Conservation (phyloP, 2,797 vertebrate genomes). For the Danio aesculapii region DNA sequence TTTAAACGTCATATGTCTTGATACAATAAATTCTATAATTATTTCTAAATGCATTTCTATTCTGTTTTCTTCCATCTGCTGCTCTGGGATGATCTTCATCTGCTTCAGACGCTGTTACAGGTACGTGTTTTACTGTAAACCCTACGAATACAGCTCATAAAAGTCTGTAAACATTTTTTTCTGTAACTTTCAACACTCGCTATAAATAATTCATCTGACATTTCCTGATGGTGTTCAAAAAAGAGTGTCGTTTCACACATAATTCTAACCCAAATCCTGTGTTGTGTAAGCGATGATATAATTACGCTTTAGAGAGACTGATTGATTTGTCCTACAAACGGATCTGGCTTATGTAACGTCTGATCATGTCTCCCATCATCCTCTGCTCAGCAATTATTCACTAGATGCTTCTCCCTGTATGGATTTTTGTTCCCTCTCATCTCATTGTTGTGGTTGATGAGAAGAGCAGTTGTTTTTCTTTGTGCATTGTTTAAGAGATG, state of each 20-base stretch:
- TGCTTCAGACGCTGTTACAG: slow-evolving; percentile 90
- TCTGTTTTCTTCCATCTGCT: slow-evolving; percentile 27
- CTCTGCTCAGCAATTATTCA: neutral
- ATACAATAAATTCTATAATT: neutral
- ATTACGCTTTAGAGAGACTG: slow-evolving; percentile 12
- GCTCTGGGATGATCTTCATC: slow-evolving; percentile 32
- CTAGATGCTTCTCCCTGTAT: neutral
- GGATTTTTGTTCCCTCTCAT: slow-evolving; percentile 2
- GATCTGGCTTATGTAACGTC: slow-evolving; percentile 16
- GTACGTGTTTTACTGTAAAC: slow-evolving; percentile 75
- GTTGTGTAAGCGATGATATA: slow-evolving; percentile 37
- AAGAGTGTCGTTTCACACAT: neutral
- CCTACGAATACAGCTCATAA: neutral
- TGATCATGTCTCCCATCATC: slow-evolving; percentile 12
- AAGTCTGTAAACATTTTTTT: neutral
- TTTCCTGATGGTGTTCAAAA: neutral
- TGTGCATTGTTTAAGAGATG: slow-evolving; percentile 4
- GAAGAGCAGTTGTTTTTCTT: neutral
- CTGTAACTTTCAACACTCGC: neutral
- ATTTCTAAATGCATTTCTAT: slow-evolving; percentile 49
- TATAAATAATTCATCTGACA: slow-evolving; percentile 12
- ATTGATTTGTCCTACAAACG: slow-evolving; percentile 29
- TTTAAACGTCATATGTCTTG: neutral
- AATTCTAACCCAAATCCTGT: slow-evolving; percentile 44
- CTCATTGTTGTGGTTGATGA: neutral